These are phyloP conservation scores for Eristalis tenax DNA, from an alignment of 2,888 invertebrate genomes.

Conservation along the genomic window DNA sequence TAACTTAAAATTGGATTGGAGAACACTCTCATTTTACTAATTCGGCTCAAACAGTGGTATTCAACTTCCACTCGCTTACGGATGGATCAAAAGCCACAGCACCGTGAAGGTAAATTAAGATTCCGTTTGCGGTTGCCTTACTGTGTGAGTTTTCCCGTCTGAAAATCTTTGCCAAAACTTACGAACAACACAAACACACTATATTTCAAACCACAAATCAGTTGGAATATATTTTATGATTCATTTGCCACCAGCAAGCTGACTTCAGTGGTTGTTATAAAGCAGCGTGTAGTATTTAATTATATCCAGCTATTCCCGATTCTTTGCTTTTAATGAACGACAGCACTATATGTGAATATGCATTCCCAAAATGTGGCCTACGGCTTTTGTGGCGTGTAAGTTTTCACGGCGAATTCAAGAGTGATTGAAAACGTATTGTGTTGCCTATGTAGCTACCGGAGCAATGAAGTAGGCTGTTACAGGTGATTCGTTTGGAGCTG, in stretches of 20 bases:
- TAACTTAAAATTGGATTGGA: no score
- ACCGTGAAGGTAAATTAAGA: neutral
- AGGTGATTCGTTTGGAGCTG: no score
- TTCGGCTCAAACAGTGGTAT: neutral
- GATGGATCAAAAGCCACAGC: neutral
- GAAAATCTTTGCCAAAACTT: no score
- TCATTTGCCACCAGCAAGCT: neutral
- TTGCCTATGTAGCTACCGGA: no score
- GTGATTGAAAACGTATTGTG: no score
- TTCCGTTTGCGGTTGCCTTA: neutral
- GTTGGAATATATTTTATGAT: neutral
- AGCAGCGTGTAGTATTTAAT: neutral
- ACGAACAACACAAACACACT: no score
- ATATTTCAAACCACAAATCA: neutral
- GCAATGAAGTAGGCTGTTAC: no score
- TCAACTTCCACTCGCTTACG: neutral
- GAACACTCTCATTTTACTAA: neutral
- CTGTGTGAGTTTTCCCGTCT: no score
- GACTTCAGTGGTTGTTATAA: neutral
- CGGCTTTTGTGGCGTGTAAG: no score
- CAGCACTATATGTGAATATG: neutral
- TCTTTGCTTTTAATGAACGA: neutral
- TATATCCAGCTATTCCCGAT: neutral
- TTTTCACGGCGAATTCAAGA: no score
- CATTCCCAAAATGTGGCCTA: neutral